Evolutionary conservation across 2,888 invertebrate genomes (phyloP).

Genomic region (Scelioninae gen. 2): DNA sequence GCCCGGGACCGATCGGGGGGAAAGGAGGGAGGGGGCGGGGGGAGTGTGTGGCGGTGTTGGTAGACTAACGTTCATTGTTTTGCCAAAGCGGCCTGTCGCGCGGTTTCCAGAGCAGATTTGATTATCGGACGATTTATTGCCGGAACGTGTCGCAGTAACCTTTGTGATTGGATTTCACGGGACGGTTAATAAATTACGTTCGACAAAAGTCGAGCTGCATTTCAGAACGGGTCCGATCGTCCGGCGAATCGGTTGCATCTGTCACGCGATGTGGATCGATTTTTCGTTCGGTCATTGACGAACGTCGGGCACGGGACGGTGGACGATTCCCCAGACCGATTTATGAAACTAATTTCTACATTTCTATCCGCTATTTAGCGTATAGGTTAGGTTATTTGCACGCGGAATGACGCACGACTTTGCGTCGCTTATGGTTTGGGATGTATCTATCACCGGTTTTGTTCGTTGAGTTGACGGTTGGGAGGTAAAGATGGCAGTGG

Average conservation of each 20-base stretch:
- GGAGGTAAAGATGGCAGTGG: no score
- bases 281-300: constrained; percentile 33
- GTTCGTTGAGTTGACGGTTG: no score
- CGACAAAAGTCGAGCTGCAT: constrained; percentile 45
- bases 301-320: constrained; percentile 10
- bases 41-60: no score
- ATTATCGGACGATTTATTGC: constrained; percentile 51
- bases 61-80: constrained; percentile 56
- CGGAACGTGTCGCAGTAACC: constrained; percentile 39
- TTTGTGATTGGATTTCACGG: constrained; percentile 51
- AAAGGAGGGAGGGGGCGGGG: no score
- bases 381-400: no score
- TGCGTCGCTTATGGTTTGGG: no score
- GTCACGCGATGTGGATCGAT: constrained; percentile 32
- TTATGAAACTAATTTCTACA: no score
- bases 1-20: constrained; percentile 53
- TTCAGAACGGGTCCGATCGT: constrained; percentile 36
- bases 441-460: no score
- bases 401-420: no score
- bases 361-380: no score
- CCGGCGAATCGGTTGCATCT: constrained; percentile 45
- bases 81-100: constrained; percentile 49
- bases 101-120: constrained; percentile 51
- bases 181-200: constrained; percentile 43
- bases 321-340: constrained; percentile 20